Conservation (phyloP, 2,113 vertebrate species). For the Ardeotis arabs region DNA sequence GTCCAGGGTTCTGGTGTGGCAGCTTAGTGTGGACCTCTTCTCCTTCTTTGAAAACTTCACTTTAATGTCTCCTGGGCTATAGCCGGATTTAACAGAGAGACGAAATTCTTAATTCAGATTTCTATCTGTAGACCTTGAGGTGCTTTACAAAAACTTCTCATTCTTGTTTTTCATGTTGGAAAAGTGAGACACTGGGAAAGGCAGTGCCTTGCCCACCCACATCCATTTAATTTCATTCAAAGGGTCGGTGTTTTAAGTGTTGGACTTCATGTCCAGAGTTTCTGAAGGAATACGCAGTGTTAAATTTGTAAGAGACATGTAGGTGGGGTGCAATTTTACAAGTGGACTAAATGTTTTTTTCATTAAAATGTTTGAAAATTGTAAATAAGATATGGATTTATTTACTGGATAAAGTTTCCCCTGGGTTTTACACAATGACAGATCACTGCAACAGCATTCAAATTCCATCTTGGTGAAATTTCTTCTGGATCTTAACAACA, state of each 20-base stretch:
- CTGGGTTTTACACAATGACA: background rate
- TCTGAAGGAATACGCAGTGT: background rate
- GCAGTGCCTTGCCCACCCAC: background rate
- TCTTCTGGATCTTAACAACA: background rate
- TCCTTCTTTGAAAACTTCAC: background rate
- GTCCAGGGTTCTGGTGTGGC: background rate
- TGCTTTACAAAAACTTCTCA: background rate
- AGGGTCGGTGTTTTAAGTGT: background rate
- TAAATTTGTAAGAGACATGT: background rate
- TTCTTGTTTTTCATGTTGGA: background rate
- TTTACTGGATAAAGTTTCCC: background rate
- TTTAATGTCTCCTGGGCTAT: slow-evolving; percentile 3
- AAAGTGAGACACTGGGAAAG: background rate
- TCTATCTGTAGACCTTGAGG: background rate
- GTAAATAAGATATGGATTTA: background rate
- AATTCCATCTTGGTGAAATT: slow-evolving; percentile 33
- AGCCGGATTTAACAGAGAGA: background rate
- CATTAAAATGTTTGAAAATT: slow-evolving; percentile 15
- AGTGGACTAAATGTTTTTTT: background rate
- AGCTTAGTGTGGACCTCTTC: background rate
- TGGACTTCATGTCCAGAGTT: background rate
- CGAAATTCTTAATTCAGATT: background rate
- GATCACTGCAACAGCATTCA: background rate
- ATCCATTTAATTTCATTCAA: background rate
- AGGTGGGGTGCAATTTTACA: background rate